These are phyloP conservation scores for Collichthys lucidus DNA, from an alignment of 2,113 vertebrate species.

Conservation along the genomic window DNA sequence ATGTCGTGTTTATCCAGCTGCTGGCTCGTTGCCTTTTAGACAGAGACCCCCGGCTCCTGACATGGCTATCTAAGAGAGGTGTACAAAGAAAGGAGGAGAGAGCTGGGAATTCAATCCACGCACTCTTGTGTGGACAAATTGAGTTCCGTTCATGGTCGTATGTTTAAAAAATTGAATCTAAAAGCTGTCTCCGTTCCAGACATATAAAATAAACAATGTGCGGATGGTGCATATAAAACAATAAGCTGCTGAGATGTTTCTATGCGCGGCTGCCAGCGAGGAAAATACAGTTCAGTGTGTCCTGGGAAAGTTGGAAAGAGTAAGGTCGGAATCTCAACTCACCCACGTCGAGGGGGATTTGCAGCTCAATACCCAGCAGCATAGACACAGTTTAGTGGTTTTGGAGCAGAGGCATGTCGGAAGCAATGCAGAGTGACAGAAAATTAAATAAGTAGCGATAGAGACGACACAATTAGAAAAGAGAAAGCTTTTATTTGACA, in stretches of 20 bases:
- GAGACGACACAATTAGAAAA: constrained; percentile 12
- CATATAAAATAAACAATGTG: constrained; percentile 57
- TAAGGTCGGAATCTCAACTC: constrained; percentile 28
- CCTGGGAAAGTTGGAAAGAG: constrained; percentile 47
- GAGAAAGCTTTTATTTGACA: constrained; percentile 40
- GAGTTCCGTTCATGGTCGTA: constrained; percentile 32
- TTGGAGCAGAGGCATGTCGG: constrained; percentile 27
- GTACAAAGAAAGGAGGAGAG: neutral
- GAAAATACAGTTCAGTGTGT: constrained; percentile 20
- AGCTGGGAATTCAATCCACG: constrained; percentile 34
- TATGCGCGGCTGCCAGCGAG: constrained; percentile 17
- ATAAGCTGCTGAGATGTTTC: constrained; percentile 34
- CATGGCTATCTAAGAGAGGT: constrained; percentile 43
- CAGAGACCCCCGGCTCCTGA: constrained; percentile 58
- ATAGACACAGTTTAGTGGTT: constrained; percentile 51
- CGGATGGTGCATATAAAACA: constrained; percentile 25
- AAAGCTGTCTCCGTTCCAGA: constrained; percentile 50
- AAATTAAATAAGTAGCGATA: neutral
- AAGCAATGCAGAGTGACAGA: constrained; percentile 40
- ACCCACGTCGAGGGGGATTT: constrained; percentile 52
- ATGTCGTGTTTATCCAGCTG: constrained; percentile 66
- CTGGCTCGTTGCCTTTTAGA: constrained; percentile 20
- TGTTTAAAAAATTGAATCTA: constrained; percentile 37
- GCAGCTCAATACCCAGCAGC: constrained; percentile 33
- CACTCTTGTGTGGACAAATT: constrained; percentile 5